A percentile compares a stretch with the other conserved stretches of the same genome.
phyloP scores from a whole-genome alignment of 2,888 invertebrate species.

The Silvanus unidentatus region DNA sequence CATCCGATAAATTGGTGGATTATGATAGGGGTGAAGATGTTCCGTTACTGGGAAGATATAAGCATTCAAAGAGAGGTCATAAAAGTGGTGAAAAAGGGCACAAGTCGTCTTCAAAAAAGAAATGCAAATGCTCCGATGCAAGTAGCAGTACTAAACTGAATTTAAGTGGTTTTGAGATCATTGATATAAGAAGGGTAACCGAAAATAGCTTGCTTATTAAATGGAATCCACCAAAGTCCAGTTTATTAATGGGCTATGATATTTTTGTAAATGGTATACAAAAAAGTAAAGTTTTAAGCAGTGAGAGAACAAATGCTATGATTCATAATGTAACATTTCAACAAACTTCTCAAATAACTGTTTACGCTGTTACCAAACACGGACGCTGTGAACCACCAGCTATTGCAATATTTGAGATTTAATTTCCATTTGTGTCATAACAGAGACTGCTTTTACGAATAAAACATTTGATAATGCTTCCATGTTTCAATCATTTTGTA shows the following conservation, averaged over 20 bases:
- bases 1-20: constrained; percentile 18
- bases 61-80: constrained; percentile 9
- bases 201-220: constrained; percentile 33
- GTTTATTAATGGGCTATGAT: constrained; percentile 28
- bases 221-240: constrained; percentile 24
- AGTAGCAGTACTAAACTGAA: constrained; percentile 22
- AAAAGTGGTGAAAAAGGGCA: background rate
- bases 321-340: constrained; percentile 28
- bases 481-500: too few relatives aligned
- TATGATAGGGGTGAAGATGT: constrained; percentile 23
- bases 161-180: constrained; percentile 27
- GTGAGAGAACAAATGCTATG: constrained; percentile 31
- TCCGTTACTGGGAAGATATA: constrained; percentile 2
- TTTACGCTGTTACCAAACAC: constrained; percentile 29
- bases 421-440: background rate
- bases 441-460: too few relatives aligned
- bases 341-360: constrained; percentile 29
- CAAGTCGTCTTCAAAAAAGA: constrained; percentile 4
- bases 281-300: constrained; percentile 31
- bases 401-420: constrained; percentile 33
- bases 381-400: constrained; percentile 33
- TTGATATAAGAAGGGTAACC: constrained; percentile 30
- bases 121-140: constrained; percentile 23
- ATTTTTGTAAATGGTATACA: constrained; percentile 31
- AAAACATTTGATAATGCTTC: too few relatives aligned